Base-by-base conservation (phyloP, 1,140 invertebrate species). In the Cephus cinctus region DNA sequence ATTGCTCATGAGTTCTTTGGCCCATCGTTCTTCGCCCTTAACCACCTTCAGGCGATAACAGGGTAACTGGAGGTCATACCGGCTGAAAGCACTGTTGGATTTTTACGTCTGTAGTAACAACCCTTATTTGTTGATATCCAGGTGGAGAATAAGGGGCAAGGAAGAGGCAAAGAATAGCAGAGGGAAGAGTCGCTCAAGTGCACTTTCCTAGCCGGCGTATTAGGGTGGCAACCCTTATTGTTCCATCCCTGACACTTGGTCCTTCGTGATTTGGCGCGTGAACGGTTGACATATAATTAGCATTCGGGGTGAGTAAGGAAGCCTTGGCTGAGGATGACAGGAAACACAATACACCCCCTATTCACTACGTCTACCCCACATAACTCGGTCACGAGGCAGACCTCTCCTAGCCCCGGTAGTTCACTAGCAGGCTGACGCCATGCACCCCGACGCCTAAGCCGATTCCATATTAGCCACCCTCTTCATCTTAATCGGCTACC, bases 271-370 rank as follows among this genome's bases (percentile, higher is more conserved):
- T 56, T 20, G 51, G 50, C 50, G 57, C 61, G 59, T 57, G 58
- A 63, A 60, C 54, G 57, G 59, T 62, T 63, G 57, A 67, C 65
- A 54, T 63, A 65, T 72, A 73, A 74, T 74, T 73, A 74, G 69
- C 71, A 71, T 71, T 61, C 50, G 64, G 59, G 54, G 55, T 61
- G 63, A n/a, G n/a, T n/a, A 66, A 58, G 56, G 59, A 69, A 59
- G 56, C 52, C 56, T 54, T 34, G 52, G 52, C 72, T 73, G 71
- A 69, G 58, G 61, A 65, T 75, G 72, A 73, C 71, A 73, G 65
- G 47, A 48, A 46, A 50, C 51, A 71, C 66, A 74, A 74, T 71
- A 49, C 55, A 47, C 63, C 45, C 44, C 32, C 30, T 52, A 52
- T 52, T 59, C 52, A 57, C 59, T n/a, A n/a, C 45, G 58, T 52